phyloP scores from a whole-genome alignment of 2,888 invertebrate species.

The Habrosyne pyritoides region DNA sequence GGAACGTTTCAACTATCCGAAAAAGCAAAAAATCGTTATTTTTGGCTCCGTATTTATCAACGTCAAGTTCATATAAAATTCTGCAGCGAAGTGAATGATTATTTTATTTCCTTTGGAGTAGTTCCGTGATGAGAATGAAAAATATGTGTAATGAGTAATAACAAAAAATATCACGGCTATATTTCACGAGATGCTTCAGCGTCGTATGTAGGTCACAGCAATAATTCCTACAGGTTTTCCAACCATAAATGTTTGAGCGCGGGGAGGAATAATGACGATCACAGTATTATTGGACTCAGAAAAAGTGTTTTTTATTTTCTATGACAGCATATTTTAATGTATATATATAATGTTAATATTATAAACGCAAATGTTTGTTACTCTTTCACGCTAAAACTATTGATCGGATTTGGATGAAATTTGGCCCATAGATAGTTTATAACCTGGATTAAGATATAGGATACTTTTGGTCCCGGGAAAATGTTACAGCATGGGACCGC shows the following conservation, averaged over 20 bases:
- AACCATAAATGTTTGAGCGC: conserved; percentile 1
- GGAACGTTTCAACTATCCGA: background rate
- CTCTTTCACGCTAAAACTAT: too few species aligned
- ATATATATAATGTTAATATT: too few species aligned
- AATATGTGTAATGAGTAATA: conserved; percentile 2
- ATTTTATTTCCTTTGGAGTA: conserved; percentile 9
- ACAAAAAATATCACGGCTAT: conserved; percentile 2
- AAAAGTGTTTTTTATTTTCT: background rate
- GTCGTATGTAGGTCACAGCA: conserved; percentile 2
- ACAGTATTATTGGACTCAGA: background rate
- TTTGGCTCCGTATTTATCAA: background rate
- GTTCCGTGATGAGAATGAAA: conserved; percentile 1
- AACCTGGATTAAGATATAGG: too few species aligned
- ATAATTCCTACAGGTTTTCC: conserved; percentile 2
- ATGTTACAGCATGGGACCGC: too few species aligned
- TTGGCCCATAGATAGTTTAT: too few species aligned
- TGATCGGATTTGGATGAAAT: too few species aligned
- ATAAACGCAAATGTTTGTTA: too few species aligned
- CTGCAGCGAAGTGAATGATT: background rate
- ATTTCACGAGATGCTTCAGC: conserved; percentile 3
- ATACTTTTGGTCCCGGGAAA: too few species aligned
- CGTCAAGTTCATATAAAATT: background rate
- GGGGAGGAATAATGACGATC: background rate
- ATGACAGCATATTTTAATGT: conserved; percentile 32
- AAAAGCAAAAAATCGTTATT: background rate